Percentiles rank a stretch among this genome's conserved stretches.
phyloP scores from a whole-genome alignment of 2,888 invertebrate species.

The Andrena marginata region DNA sequence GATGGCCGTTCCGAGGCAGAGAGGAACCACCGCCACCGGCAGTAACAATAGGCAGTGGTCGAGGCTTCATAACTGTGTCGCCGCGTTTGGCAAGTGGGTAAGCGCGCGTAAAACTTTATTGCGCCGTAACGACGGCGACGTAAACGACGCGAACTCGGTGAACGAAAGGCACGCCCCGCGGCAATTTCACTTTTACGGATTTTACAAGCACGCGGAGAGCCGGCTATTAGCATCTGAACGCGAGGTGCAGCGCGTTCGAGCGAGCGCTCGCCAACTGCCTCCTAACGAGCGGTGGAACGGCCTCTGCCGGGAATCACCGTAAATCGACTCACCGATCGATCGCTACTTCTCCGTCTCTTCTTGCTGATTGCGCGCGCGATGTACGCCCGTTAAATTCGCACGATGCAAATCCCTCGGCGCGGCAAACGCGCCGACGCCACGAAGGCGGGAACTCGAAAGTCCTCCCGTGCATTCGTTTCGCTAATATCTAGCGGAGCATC shows the following conservation, averaged over 20 bases:
- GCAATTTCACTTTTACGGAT: conserved; percentile 66
- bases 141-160: conserved; percentile 53
- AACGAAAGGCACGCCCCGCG: conserved; percentile 53
- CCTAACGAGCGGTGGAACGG: conserved; percentile 33
- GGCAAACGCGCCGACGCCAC: too few species aligned
- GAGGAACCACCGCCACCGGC: background rate
- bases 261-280: conserved; percentile 16
- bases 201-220: conserved; percentile 24
- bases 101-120: conserved; percentile 58
- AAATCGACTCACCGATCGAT: conserved; percentile 24
- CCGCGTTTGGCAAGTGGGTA: conserved; percentile 39
- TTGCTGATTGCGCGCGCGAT: background rate
- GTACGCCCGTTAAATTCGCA: background rate
- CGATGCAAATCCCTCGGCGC: too few species aligned
- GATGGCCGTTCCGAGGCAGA: background rate
- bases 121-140: conserved; percentile 39
- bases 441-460: too few species aligned
- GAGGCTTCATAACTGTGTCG: background rate
- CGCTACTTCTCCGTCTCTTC: background rate
- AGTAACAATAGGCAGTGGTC: conserved; percentile 7
- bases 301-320: conserved; percentile 14
- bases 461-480: too few species aligned
- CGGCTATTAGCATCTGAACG: conserved; percentile 51
- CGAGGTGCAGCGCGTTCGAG: conserved; percentile 14
- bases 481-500: background rate